Evolutionary conservation across 2,888 invertebrate genomes (phyloP), one percentile per base, ranked within the genome.

Genomic region (Drosophila testacea): DNA sequence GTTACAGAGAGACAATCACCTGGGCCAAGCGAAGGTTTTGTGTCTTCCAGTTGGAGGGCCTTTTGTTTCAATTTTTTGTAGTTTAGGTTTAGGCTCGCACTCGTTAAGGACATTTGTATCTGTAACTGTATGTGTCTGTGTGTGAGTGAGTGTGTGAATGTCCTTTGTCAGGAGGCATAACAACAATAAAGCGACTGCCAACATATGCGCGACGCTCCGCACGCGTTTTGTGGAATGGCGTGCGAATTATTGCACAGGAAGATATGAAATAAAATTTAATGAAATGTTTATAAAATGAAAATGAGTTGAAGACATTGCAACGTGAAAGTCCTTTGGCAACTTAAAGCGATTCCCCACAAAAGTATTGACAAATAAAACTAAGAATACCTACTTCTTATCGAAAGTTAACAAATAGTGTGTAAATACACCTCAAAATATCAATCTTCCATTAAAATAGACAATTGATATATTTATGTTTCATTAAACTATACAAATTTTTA

Each of bases 251-350:
- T 83, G 79, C 86, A 82, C 86, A 86, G 86, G 88, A 86, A 86
- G 86, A 86, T 88, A 87, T 87, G 88, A 82, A 87, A 86, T 86
- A 85, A 86, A 86, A 86, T 86, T 86, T 87, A 86, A 86, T 86
- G 86, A 86, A 85, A 86, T 87, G 85, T 85, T 86, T 87, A 84
- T 82, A 88, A 85, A 83, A 87, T 86, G 87, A 85, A 85, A 86
- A 86, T 81, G 78, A 81, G 74, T 34, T 50, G 48, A 34, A n/a
- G 30, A 41, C 52, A 42, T 32, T 41, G 11, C 6, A 54, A 36
- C 11, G n/a, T 11, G 50, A 38, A 13, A 22, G 28, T 39, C 6
- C 22, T 38, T 4, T 61, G 16, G 2, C 36, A 62, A 54, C 39
- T 62, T 54, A 4, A 41, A 32, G 48, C 48, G n/a, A 13, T 6